Evolutionary conservation across 1,140 invertebrate genomes (phyloP).

Genomic region (Atta cephalotes): DNA sequence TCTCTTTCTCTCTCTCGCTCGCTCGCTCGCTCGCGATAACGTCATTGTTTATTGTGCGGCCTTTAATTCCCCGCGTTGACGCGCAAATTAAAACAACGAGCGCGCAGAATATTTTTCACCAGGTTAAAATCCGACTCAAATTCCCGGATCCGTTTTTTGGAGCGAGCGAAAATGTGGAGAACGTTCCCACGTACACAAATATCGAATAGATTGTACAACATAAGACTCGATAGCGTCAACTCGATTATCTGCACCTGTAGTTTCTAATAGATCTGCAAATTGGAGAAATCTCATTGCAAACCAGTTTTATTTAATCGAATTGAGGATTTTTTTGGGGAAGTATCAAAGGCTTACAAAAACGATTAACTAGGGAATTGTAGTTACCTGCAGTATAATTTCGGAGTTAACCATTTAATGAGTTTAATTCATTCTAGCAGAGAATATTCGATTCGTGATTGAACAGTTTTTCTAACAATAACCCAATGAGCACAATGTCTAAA

Average conservation of each 20-base stretch:
- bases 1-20: background rate
- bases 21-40: background rate
- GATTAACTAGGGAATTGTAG: too few relatives aligned
- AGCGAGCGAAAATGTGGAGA: background rate
- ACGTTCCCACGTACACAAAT: background rate
- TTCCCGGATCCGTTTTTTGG: background rate
- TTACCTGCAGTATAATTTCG: too few relatives aligned
- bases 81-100: background rate
- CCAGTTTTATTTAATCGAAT: background rate
- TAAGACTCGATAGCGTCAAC: background rate
- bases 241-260: background rate
- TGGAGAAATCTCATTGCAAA: conserved; percentile 10
- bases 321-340: background rate
- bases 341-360: background rate
- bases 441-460: too few relatives aligned
- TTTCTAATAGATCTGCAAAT: background rate
- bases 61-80: background rate
- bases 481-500: too few relatives aligned
- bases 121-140: too few relatives aligned
- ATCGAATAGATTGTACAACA: background rate
- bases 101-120: background rate
- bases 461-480: too few relatives aligned
- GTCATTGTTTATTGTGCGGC: background rate
- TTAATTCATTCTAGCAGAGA: too few relatives aligned
- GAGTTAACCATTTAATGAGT: too few relatives aligned